phyloP scores from a whole-genome alignment of 2,888 invertebrate genomes.

The Pasiphila rectangulata region DNA sequence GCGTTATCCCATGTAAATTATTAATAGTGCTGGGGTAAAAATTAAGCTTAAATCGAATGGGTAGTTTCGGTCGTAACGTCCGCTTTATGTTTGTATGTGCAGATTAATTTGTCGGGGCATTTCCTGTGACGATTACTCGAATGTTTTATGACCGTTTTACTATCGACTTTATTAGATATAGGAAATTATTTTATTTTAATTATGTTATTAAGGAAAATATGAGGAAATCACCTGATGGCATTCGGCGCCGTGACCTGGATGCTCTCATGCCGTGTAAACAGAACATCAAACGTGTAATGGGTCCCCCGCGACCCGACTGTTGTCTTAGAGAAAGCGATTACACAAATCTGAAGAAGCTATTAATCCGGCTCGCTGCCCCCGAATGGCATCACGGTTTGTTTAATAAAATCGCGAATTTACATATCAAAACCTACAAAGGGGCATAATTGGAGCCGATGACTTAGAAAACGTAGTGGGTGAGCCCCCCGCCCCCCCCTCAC shows the following conservation, averaged over 20 bases:
- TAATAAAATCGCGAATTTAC: slow-evolving; percentile 81
- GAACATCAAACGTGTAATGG: slow-evolving; percentile 55
- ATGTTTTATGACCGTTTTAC: slow-evolving; percentile 46
- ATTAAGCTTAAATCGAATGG: slow-evolving; percentile 80
- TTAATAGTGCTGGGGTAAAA: slow-evolving; percentile 80
- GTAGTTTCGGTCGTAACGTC: slow-evolving; percentile 74
- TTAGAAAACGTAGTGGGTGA: slow-evolving; percentile 80
- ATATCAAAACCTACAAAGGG: slow-evolving; percentile 82
- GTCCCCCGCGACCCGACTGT: slow-evolving; percentile 69
- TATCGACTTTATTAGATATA: slow-evolving; percentile 31
- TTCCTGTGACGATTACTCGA: slow-evolving; percentile 54
- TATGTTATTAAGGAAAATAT: slow-evolving; percentile 23
- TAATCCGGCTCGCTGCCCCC: slow-evolving; percentile 79
- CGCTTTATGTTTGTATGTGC: slow-evolving; percentile 73
- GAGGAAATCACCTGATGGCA: slow-evolving; percentile 22
- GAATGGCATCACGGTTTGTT: slow-evolving; percentile 81
- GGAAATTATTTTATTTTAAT: slow-evolving; percentile 29
- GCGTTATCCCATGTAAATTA: slow-evolving; percentile 79
- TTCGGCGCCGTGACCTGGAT: slow-evolving; percentile 32
- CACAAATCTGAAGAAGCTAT: slow-evolving; percentile 81
- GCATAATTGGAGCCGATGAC: slow-evolving; percentile 82
- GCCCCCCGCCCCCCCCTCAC: slow-evolving; percentile 66
- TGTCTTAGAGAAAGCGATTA: slow-evolving; percentile 81
- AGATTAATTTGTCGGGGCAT: slow-evolving; percentile 70
- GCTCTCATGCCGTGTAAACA: slow-evolving; percentile 31